Conservation (phyloP, 2,888 invertebrate species). For the Odontocolon sp. region DNA sequence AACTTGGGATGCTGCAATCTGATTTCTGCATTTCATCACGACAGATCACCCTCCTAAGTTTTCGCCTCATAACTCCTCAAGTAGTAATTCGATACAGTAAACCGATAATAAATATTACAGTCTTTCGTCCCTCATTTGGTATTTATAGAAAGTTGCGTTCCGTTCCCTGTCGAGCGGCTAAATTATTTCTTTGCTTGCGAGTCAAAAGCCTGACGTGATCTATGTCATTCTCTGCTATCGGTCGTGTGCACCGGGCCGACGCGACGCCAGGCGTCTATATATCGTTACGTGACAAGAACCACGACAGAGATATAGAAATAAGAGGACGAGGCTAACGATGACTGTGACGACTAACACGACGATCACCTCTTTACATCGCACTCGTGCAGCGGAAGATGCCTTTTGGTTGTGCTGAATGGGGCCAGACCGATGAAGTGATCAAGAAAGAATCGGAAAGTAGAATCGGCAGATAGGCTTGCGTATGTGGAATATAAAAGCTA, state of each 20-base stretch:
- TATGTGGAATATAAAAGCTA: constrained; percentile 20
- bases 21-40: neutral
- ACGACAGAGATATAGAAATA: constrained; percentile 23
- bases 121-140: constrained; percentile 17
- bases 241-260: constrained; percentile 52
- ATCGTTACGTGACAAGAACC: constrained; percentile 47
- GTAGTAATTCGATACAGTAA: neutral
- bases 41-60: neutral
- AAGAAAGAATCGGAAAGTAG: constrained; percentile 48
- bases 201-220: constrained; percentile 35
- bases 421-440: constrained; percentile 35
- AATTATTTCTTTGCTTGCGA: constrained; percentile 22
- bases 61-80: neutral
- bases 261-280: constrained; percentile 23
- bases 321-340: constrained; percentile 19
- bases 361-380: constrained; percentile 22
- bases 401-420: constrained; percentile 12
- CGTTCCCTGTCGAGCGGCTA: constrained; percentile 1
- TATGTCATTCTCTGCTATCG: constrained; percentile 48
- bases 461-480: constrained; percentile 40
- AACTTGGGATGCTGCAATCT: neutral
- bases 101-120: neutral
- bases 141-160: constrained; percentile 48
- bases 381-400: constrained; percentile 5
- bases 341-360: constrained; percentile 33